phyloP scores from a whole-genome alignment of 1,140 invertebrate genomes.

The Aradophagus sp. region DNA sequence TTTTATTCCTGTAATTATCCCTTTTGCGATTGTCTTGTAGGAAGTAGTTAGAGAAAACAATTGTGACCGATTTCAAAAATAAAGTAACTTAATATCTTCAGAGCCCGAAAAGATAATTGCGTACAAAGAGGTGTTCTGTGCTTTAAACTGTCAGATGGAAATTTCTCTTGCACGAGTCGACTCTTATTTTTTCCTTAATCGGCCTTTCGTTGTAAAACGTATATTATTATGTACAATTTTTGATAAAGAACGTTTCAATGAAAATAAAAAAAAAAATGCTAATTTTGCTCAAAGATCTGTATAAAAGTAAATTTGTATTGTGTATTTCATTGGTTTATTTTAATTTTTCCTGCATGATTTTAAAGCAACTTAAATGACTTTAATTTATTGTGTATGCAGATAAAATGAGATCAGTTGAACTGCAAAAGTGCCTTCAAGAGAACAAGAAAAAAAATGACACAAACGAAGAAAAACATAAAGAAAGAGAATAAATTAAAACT shows the following conservation, averaged over 20 bases:
- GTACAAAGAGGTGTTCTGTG: slow-evolving; percentile 54
- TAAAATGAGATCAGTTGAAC: slow-evolving; percentile 18
- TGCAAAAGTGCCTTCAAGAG: slow-evolving; percentile 65
- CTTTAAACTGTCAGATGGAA: slow-evolving; percentile 29
- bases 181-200: too few species aligned
- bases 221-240: too few species aligned
- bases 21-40: slow-evolving; percentile 20
- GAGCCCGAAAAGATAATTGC: slow-evolving; percentile 54
- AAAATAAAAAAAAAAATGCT: too few species aligned
- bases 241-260: too few species aligned
- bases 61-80: slow-evolving; percentile 1
- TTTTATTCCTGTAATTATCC: slow-evolving; percentile 40
- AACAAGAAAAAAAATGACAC: slow-evolving; percentile 6
- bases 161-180: slow-evolving; percentile 55
- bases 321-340: too few species aligned
- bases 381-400: slow-evolving; percentile 32
- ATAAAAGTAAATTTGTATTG: too few species aligned
- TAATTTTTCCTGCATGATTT: too few species aligned
- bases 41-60: slow-evolving; percentile 10
- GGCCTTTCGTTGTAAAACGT: too few species aligned
- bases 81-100: slow-evolving; percentile 24
- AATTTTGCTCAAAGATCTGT: too few species aligned
- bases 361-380: too few species aligned
- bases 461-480: too few species aligned
- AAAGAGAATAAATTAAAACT: too few species aligned